A percentile compares a stretch with the other conserved stretches of the same genome.
phyloP scores from a whole-genome alignment of 2,113 vertebrate genomes.

The Antechinus stuartii region DNA sequence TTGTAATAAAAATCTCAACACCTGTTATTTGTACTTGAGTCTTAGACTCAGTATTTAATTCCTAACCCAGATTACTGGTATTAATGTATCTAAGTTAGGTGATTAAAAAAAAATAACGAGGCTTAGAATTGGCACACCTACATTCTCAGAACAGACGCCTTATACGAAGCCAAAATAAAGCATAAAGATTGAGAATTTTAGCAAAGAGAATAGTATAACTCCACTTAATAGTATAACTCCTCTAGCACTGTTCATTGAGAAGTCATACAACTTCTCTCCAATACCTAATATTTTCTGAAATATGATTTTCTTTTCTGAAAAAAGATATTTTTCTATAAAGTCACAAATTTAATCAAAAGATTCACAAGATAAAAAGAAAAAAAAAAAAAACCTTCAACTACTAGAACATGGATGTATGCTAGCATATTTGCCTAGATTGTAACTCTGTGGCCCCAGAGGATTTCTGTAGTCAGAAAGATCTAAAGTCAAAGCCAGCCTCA shows the following conservation, averaged over 20 bases:
- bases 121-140: background rate
- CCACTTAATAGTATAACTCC: background rate
- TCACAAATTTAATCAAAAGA: background rate
- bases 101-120: background rate
- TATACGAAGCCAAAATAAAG: too few species aligned
- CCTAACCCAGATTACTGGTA: background rate
- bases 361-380: background rate
- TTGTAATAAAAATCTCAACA: background rate
- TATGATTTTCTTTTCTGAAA: background rate
- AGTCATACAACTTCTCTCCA: background rate
- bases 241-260: background rate
- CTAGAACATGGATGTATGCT: background rate
- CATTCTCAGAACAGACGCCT: background rate
- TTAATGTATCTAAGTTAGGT: background rate
- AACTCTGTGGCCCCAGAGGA: background rate
- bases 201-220: background rate
- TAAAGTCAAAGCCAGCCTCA: background rate
- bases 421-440: background rate
- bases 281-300: background rate
- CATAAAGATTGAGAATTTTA: background rate
- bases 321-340: background rate
- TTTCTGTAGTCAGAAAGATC: background rate
- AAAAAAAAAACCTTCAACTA: background rate
- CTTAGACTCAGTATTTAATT: background rate
- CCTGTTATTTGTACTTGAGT: background rate